Percentiles rank a stretch among this genome's conserved stretches.
Conservation (phyloP, 2,113 vertebrate genomes). For the Poeciliopsis turrubarensis region DNA sequence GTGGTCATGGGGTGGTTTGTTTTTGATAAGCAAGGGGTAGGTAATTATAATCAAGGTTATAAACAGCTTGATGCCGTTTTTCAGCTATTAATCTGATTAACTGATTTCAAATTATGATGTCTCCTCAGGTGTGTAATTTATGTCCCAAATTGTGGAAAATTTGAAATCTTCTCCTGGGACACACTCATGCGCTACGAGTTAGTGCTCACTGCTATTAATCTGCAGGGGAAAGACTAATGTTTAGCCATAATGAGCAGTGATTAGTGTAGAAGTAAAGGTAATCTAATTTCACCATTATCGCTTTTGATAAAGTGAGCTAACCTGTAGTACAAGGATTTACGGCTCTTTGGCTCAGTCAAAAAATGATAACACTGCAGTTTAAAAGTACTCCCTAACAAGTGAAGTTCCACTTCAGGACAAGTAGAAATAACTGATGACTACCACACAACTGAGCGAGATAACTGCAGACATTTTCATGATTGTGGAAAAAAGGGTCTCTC, state of each 20-base stretch:
- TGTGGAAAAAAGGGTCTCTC: background rate
- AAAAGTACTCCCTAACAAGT: background rate
- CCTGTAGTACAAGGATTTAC: no score
- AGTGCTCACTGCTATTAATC: background rate
- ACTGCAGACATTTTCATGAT: background rate
- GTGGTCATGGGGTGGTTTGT: background rate
- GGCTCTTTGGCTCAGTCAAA: background rate
- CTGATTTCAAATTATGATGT: constrained; percentile 23
- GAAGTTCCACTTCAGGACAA: background rate
- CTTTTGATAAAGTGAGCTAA: background rate
- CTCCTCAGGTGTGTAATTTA: constrained; percentile 22
- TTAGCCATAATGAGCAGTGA: background rate
- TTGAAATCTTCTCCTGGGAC: constrained; percentile 2
- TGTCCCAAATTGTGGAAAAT: constrained; percentile 3
- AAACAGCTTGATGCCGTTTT: constrained; percentile 24
- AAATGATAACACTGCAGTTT: background rate
- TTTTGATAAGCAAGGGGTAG: constrained; percentile 5
- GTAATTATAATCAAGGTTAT: constrained; percentile 30
- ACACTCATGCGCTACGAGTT: constrained; percentile 1
- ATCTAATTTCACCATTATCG: background rate
- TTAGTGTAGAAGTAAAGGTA: background rate
- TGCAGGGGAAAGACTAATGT: background rate
- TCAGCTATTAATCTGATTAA: constrained; percentile 26
- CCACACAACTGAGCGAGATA: background rate
- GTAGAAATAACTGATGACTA: background rate